Conservation (phyloP, 2,888 invertebrate species). For the Megastigmus dorsalis region DNA sequence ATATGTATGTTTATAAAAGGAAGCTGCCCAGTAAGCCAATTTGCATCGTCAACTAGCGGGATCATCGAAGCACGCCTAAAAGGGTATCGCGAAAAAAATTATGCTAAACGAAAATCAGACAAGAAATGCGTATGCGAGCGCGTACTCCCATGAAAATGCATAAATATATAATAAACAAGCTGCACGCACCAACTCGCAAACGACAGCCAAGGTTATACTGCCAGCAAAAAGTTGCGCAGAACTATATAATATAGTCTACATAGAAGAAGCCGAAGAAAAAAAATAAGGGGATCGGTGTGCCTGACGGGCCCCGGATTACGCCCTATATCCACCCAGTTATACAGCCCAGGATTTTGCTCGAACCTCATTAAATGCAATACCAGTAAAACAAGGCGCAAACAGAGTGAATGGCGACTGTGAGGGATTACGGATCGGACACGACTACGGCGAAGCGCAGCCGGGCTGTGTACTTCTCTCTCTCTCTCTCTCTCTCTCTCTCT, state of each 20-base stretch:
- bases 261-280: background rate
- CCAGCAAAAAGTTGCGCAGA: background rate
- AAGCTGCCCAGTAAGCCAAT: background rate
- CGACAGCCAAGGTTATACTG: too few relatives aligned
- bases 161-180: too few relatives aligned
- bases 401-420: conserved; percentile 58
- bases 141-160: background rate
- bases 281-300: conserved; percentile 25
- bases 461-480: background rate
- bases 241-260: too few relatives aligned
- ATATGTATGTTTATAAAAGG: conserved; percentile 3
- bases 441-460: background rate
- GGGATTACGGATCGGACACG: background rate
- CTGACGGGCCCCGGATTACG: conserved; percentile 30
- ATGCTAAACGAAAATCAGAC: conserved; percentile 11
- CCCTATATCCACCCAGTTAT: background rate
- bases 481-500: too few relatives aligned
- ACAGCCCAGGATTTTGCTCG: conserved; percentile 52
- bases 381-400: conserved; percentile 71
- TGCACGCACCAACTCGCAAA: too few relatives aligned
- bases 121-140: background rate
- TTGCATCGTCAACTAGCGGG: conserved; percentile 11
- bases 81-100: too few relatives aligned
- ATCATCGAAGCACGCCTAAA: too few relatives aligned
- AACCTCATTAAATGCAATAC: conserved; percentile 71